Evolutionary conservation across 2,797 vertebrate genomes (phyloP).

Genomic region (Sebastes flavidus): DNA sequence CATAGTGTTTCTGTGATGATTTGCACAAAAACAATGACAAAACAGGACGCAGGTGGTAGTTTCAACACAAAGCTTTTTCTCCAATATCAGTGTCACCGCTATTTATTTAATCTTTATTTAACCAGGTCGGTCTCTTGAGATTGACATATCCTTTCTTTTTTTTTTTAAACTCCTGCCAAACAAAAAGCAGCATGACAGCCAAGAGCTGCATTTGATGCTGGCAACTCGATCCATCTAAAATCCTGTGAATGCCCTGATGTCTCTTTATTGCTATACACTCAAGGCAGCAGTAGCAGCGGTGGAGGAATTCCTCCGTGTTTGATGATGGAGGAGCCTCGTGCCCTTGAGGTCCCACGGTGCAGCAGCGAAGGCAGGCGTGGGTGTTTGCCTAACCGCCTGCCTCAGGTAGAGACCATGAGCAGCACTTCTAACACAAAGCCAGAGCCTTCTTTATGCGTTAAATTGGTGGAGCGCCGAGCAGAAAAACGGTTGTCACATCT

Average conservation of each 20-base stretch:
- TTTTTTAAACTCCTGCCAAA: constrained; percentile 16
- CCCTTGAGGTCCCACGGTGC: constrained; percentile 46
- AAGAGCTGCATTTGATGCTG: constrained; percentile 8
- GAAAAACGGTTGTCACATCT: constrained; percentile 38
- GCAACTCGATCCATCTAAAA: constrained; percentile 7
- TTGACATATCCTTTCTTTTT: constrained; percentile 45
- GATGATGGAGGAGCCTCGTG: constrained; percentile 32
- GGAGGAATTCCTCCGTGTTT: constrained; percentile 48
- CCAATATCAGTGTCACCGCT: constrained; percentile 25
- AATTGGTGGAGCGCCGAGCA: not conserved
- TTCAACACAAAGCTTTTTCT: constrained; percentile 51
- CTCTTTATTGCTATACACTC: constrained; percentile 3
- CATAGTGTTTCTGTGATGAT: constrained; percentile 48
- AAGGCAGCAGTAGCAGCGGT: not conserved
- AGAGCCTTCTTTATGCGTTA: constrained; percentile 16
- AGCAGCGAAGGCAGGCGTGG: constrained; percentile 20
- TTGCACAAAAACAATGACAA: constrained; percentile 59
- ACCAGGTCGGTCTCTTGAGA: constrained; percentile 51
- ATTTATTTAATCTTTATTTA: constrained; percentile 54
- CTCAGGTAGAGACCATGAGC: constrained; percentile 47
- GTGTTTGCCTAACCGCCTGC: constrained; percentile 22
- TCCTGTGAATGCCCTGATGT: constrained; percentile 23
- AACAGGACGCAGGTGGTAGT: constrained; percentile 72
- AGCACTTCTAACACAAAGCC: constrained; percentile 38
- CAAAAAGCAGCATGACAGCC: constrained; percentile 40